A percentile compares a stretch with the other conserved stretches of the same genome.
These are phyloP conservation scores for Podarcis cretensis DNA, from an alignment of 2,113 vertebrate species.

Conservation along the genomic window DNA sequence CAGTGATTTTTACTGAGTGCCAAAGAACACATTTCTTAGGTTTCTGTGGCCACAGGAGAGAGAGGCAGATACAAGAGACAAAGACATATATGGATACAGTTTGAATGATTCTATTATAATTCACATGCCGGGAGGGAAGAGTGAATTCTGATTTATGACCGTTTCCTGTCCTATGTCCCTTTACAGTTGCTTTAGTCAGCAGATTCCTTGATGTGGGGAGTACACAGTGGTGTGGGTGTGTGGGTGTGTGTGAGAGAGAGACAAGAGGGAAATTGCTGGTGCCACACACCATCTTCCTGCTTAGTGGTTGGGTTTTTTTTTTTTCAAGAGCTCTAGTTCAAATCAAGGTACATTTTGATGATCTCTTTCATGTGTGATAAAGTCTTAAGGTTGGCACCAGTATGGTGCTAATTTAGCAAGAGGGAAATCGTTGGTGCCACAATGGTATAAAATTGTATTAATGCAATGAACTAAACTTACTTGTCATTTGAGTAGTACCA, in stretches of 20 bases:
- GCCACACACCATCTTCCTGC: background rate
- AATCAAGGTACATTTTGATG: background rate
- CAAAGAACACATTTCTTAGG: background rate
- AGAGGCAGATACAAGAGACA: background rate
- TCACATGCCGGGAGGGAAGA: background rate
- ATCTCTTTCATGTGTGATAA: background rate
- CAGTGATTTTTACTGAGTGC: background rate
- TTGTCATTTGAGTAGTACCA: background rate
- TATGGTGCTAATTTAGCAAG: background rate
- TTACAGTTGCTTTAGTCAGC: background rate
- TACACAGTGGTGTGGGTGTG: background rate
- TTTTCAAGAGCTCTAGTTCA: background rate
- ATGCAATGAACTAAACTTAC: background rate
- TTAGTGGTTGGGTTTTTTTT: background rate
- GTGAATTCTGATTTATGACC: background rate
- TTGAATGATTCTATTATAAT: background rate
- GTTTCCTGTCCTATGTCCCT: background rate
- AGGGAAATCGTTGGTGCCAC: background rate
- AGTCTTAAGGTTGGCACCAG: background rate
- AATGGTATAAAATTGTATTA: background rate
- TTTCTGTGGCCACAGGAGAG: background rate
- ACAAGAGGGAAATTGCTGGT: too few relatives aligned
- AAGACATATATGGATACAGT: background rate
- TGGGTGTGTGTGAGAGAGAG: accelerated
- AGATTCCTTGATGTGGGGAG: background rate